Conservation (phyloP, 1,140 invertebrate genomes). For the Drosophila pallidifrons region DNA sequence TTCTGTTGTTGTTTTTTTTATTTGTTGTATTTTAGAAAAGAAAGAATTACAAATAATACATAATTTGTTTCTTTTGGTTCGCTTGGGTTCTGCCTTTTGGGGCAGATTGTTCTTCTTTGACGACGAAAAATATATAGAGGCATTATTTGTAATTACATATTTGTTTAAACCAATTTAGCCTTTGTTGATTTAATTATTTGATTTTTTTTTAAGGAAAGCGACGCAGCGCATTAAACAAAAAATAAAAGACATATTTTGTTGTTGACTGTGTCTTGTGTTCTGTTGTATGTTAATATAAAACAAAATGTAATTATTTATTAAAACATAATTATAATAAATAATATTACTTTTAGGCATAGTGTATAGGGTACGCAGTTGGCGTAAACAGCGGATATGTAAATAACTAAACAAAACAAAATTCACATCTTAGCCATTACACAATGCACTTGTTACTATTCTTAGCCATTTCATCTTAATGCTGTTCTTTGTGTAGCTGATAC, state of each 20-base stretch:
- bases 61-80: constrained; percentile 82
- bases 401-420: constrained; percentile 51
- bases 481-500: constrained; percentile 36
- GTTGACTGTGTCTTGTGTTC: constrained; percentile 48
- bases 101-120: constrained; percentile 53
- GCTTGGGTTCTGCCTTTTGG: constrained; percentile 49
- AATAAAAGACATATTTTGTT: constrained; percentile 47
- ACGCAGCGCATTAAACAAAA: constrained; percentile 50
- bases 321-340: constrained; percentile 71
- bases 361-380: constrained; percentile 52
- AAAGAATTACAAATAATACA: constrained; percentile 82
- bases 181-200: constrained; percentile 29
- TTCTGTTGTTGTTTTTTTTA: constrained; percentile 69
- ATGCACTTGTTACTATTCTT: constrained; percentile 5
- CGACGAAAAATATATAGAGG: constrained; percentile 43
- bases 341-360: constrained; percentile 61
- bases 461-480: constrained; percentile 5
- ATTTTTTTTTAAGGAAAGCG: constrained; percentile 48
- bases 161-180: constrained; percentile 51
- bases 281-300: constrained; percentile 69
- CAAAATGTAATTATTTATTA: constrained; percentile 74
- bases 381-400: constrained; percentile 50
- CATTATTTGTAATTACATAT: constrained; percentile 56
- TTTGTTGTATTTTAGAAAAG: constrained; percentile 78
- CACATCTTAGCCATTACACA: constrained; percentile 36